Evolutionary conservation across 2,888 invertebrate genomes (phyloP), one percentile per base, ranked within the genome.

Genomic region (Xestia sexstrigata): DNA sequence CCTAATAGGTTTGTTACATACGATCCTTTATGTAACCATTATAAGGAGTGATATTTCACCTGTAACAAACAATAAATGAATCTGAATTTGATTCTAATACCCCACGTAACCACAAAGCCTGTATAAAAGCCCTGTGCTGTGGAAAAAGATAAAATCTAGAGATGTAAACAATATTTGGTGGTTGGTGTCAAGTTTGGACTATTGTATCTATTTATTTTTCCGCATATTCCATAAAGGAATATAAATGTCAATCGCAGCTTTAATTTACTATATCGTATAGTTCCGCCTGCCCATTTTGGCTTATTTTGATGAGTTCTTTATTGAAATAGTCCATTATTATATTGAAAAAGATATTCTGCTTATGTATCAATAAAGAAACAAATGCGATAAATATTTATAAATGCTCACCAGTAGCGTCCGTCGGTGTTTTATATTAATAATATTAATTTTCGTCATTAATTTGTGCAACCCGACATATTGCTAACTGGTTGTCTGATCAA

Each of bases 381-480:
- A 26, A 60, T n/a, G 49, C 15, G 15, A 72, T 74, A 74, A 74
- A 82, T 79, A 76, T 85, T 79, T 73, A 74, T 78, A 42, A 39
- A 69, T 63, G 15, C 15, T n/a, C 26, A 39, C 63, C 71, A 60
- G 80, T 72, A 76, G 76, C 80, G 52, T 58, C 65, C 20, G 70
- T 65, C 76, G 23, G 69, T 70, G 65, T 76, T 60, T 66, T 39
- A 70, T 47, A 65, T 69, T 68, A 42, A 66, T 60, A 63, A 30
- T 35, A 69, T 69, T 65, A 39, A 70, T 78, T 66, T 73, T 60
- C 35, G 47, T 58, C 30, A 76, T 70, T 70, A 62, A 70, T 79
- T 63, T 76, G 70, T 80, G 76, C 66, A 81, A 80, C 47, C 47
- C 39, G 68, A 81, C 65, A 81, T 76, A 79, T 70, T n/a, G 26